These are phyloP conservation scores for Solenopsis invicta DNA, from an alignment of 1,140 invertebrate genomes.

Conservation along the genomic window DNA sequence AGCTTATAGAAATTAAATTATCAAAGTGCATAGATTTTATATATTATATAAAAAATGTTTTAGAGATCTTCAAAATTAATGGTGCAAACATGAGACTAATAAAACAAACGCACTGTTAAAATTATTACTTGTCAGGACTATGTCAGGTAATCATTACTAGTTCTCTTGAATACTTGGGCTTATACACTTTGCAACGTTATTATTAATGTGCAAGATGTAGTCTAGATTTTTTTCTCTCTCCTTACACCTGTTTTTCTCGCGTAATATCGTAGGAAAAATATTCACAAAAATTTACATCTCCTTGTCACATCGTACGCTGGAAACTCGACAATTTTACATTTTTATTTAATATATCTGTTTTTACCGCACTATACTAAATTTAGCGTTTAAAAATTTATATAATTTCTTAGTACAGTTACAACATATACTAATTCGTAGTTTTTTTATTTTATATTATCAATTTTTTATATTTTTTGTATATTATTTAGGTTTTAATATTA, in stretches of 20 bases:
- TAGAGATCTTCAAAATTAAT: background rate
- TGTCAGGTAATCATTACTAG: background rate
- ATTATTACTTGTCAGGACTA: background rate
- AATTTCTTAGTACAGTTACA: background rate
- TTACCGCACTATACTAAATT: background rate
- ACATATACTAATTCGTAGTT: background rate
- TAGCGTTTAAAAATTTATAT: background rate
- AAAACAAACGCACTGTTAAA: background rate
- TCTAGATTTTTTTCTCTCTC: slow-evolving; percentile 1
- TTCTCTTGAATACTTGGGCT: background rate
- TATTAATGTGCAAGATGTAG: background rate
- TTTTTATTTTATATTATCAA: background rate
- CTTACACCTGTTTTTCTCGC: background rate
- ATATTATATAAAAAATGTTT: background rate
- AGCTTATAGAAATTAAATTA: background rate
- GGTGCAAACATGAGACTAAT: background rate
- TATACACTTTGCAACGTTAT: slow-evolving; percentile 1
- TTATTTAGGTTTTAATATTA: background rate
- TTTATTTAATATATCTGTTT: slow-evolving; percentile 4
- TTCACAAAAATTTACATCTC: slow-evolving; percentile 22
- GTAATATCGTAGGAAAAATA: slow-evolving; percentile 14
- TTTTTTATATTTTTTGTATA: background rate
- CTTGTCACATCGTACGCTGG: background rate
- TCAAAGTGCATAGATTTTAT: background rate
- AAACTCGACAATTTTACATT: background rate